Conservation (phyloP, 2,888 invertebrate species). For the Melanargia galathea region DNA sequence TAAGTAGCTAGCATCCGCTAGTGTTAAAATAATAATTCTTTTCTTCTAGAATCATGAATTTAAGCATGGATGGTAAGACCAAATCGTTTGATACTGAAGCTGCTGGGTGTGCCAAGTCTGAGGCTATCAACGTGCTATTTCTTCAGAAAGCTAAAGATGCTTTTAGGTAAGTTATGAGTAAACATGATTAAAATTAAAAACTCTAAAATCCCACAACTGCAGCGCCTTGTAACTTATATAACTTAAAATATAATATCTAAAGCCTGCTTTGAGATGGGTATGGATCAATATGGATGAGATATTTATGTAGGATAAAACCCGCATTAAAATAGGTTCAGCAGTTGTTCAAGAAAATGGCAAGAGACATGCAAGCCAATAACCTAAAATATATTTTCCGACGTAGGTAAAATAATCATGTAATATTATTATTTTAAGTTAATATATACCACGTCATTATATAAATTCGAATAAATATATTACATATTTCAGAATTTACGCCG, state of each 20-base stretch:
- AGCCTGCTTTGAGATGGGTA: no score
- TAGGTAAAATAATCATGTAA: background rate
- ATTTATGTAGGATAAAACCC: no score
- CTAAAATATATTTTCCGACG: background rate
- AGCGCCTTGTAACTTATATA: no score
- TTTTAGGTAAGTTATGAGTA: conserved; percentile 55
- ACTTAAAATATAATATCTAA: no score
- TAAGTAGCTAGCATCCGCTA: no score
- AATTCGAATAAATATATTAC: background rate
- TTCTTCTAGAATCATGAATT: conserved; percentile 51
- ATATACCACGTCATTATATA: background rate
- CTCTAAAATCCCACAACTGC: no score
- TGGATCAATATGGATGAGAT: no score
- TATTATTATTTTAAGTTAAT: background rate
- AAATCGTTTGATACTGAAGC: conserved; percentile 92
- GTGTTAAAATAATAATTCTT: background rate
- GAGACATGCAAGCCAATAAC: background rate
- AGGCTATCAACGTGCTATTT: conserved; percentile 85
- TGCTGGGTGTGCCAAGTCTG: conserved; percentile 89
- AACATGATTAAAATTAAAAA: no score
- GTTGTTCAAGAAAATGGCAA: background rate
- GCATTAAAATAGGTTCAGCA: no score
- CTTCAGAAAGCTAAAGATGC: conserved; percentile 86
- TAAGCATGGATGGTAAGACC: conserved; percentile 91
- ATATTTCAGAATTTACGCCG: conserved; percentile 72